Percentiles rank a stretch among this genome's conserved stretches.
Evolutionary conservation across 2,797 vertebrate species (phyloP).

Genomic region (Nannoperca obscura): DNA sequence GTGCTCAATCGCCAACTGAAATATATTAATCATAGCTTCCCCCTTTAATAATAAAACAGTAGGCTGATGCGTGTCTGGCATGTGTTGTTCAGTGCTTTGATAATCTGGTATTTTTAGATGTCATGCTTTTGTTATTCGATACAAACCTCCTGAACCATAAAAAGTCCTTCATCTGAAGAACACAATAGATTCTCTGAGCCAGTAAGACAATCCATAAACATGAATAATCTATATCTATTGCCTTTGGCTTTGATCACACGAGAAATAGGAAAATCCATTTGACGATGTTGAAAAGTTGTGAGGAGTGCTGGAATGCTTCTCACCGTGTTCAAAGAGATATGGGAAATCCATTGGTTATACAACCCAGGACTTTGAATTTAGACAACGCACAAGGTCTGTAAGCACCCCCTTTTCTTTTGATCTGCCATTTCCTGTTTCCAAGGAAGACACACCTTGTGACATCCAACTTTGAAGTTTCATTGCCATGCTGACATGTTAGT

Average conservation of each 20-base stretch:
- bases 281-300: conserved; percentile 26
- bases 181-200: conserved; percentile 16
- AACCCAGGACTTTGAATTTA: conserved; percentile 28
- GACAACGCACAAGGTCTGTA: background rate
- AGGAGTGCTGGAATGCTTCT: conserved; percentile 28
- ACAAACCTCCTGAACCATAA: conserved; percentile 6
- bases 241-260: conserved; percentile 44
- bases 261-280: conserved; percentile 50
- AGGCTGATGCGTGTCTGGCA: background rate
- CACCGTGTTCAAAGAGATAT: conserved; percentile 12
- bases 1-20: background rate
- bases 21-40: conserved; percentile 19
- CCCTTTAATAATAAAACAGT: conserved; percentile 30
- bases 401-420: conserved; percentile 4
- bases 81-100: background rate
- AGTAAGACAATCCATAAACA: conserved; percentile 41
- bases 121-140: conserved; percentile 10
- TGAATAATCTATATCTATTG: conserved; percentile 49
- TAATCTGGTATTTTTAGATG: conserved; percentile 9
- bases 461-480: conserved; percentile 25
- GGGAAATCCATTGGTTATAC: conserved; percentile 34
- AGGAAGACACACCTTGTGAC: conserved; percentile 21
- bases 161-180: conserved; percentile 24
- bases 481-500: conserved; percentile 6
- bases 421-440: conserved; percentile 20